A percentile compares a stretch with the other conserved stretches of the same genome.
phyloP scores from a whole-genome alignment of 1,140 invertebrate genomes.

The Chymomyza costata region DNA sequence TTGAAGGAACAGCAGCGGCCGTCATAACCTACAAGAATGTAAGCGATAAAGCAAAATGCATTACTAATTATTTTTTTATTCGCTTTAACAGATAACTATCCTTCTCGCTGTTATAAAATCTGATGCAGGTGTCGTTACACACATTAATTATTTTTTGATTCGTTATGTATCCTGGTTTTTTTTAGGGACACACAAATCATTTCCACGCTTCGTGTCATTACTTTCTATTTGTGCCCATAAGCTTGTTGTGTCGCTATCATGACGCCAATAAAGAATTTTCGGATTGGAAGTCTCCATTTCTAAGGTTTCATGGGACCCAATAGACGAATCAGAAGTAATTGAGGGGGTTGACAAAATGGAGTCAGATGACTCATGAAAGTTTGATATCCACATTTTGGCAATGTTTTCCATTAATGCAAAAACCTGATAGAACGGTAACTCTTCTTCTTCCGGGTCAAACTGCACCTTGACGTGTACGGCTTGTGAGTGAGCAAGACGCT shows the following conservation, averaged over 20 bases:
- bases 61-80: background rate
- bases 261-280: conserved; percentile 4
- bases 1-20: conserved; percentile 95
- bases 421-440: background rate
- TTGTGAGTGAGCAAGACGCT: conserved; percentile 17
- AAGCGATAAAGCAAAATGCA: background rate
- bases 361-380: background rate
- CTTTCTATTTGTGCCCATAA: conserved; percentile 29
- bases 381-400: background rate
- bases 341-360: conserved; percentile 10
- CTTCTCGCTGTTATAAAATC: too few species aligned
- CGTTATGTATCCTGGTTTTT: too few species aligned
- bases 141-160: too few species aligned
- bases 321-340: conserved; percentile 14
- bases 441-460: too few species aligned
- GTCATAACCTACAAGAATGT: conserved; percentile 88
- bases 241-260: conserved; percentile 21
- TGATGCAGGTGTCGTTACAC: too few species aligned
- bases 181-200: too few species aligned
- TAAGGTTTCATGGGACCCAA: background rate
- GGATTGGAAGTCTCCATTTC: background rate
- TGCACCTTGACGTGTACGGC: background rate
- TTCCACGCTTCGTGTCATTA: conserved; percentile 7
- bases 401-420: background rate
- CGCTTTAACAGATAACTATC: too few species aligned